Conservation (phyloP, 1,140 invertebrate species). For the Ips typographus region DNA sequence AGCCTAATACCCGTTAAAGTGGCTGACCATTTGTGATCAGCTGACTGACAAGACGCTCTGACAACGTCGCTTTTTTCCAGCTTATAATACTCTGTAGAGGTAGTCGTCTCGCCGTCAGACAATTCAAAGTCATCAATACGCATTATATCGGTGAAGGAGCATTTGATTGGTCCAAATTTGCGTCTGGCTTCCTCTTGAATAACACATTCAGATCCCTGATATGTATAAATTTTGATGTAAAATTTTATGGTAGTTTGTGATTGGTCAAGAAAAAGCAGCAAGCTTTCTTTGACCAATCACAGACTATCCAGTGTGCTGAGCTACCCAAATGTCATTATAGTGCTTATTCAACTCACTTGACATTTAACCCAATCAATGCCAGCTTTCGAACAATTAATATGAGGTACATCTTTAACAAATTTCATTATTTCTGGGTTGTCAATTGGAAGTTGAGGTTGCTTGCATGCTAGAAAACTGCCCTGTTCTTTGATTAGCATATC, state of each 20-base stretch:
- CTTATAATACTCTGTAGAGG: slow-evolving; percentile 60
- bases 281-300: too few relatives aligned
- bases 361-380: slow-evolving; percentile 61
- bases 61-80: slow-evolving; percentile 68
- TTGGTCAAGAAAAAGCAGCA: too few relatives aligned
- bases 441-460: slow-evolving; percentile 65
- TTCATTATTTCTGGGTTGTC: slow-evolving; percentile 68
- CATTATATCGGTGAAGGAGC: slow-evolving; percentile 63
- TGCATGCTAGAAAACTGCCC: slow-evolving; percentile 54
- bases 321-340: slow-evolving; percentile 18
- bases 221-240: slow-evolving; percentile 14
- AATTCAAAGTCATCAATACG: slow-evolving; percentile 60
- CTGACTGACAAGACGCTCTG: slow-evolving; percentile 50
- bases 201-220: slow-evolving; percentile 56
- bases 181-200: slow-evolving; percentile 56
- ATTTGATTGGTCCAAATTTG: slow-evolving; percentile 56
- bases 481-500: slow-evolving; percentile 34
- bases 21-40: slow-evolving; percentile 55
- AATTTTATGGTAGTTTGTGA: background rate
- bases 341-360: slow-evolving; percentile 45
- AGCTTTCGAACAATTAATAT: slow-evolving; percentile 61
- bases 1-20: slow-evolving; percentile 60
- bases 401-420: slow-evolving; percentile 62
- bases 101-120: slow-evolving; percentile 54
- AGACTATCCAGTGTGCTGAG: too few relatives aligned